Evolutionary conservation across 2,888 invertebrate species (phyloP), one percentile per base, ranked within the genome.

Genomic region (Agrenia bidenticulata): DNA sequence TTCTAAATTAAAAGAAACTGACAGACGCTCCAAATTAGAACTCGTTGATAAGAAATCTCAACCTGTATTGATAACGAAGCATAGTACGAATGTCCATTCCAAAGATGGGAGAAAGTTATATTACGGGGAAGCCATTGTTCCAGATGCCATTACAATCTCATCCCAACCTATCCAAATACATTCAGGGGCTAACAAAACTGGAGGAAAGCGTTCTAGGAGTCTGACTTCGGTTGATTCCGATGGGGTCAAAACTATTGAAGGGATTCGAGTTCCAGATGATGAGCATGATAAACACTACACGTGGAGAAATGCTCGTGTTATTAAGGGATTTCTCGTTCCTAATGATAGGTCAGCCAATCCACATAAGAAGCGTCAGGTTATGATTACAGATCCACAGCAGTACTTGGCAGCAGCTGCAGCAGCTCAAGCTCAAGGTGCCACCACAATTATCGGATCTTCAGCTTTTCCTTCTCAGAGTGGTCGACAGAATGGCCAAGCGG

Each of bases 271-370:
- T 45, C 92, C 92, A 0, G 93, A 94, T 77, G 89, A 91, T 73
- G 89, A 89, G 63, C 87, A 87, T 56, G 90, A 91, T 77, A 88
- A 87, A 72, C 80, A 81, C 24, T 89, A 89, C 78, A 88, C 88
- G 0, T 93, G 92, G 92, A 84, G 93, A 61, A 93, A 93, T 80
- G 93, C 92, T 0, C 84, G 92, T 70, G 92, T 93, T 15, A 89
- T 93, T 53, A 92, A 93, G 77, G 90, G 90, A 61, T 87, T 90
- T 79, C 80, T 93, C 57, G 83, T 89, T 53, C 89, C 89, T 19
- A 89, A 89, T 76, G 88, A 88, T 55, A 85, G 87, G 77, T 55
- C 70, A 2, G 66, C 71, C 0, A 72, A 76, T 61, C 73, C 72
- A 19, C 71, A 73, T 56, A 66, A 69, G 23, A 76, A 76, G 45